A percentile compares a stretch with the other conserved stretches of the same genome.
Evolutionary conservation across 2,797 vertebrate genomes (phyloP).

Genomic region (Myiotriccus ornatus): DNA sequence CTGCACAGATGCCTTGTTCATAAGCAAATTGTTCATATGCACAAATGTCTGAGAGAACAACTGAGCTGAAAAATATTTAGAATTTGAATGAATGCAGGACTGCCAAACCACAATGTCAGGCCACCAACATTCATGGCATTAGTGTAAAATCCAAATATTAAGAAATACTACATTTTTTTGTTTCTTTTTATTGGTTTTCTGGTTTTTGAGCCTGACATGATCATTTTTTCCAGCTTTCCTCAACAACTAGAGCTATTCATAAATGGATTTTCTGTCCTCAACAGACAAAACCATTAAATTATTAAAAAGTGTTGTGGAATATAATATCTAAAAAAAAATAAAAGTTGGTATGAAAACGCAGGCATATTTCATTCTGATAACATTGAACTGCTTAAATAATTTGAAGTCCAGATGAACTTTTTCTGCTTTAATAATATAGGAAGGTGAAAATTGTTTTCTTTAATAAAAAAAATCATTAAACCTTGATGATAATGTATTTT

Average conservation of each 20-base stretch:
- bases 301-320: constrained; percentile 3
- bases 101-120: constrained; percentile 61
- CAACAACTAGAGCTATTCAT: constrained; percentile 25
- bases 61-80: constrained; percentile 43
- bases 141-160: constrained; percentile 43
- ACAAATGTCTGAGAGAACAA: neutral
- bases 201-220: constrained; percentile 19
- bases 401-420: neutral
- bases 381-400: neutral
- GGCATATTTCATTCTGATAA: neutral
- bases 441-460: neutral
- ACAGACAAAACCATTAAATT: neutral
- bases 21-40: constrained; percentile 4
- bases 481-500: neutral
- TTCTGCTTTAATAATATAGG: neutral
- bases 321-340: neutral
- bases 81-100: constrained; percentile 35
- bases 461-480: neutral
- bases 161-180: constrained; percentile 42
- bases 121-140: constrained; percentile 46
- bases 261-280: constrained; percentile 38
- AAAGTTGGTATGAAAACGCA: neutral
- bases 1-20: neutral
- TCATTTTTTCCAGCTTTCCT: constrained; percentile 38
- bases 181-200: constrained; percentile 55